Conservation (phyloP, 2,888 invertebrate genomes). For the Drosophila kambysellisi region DNA sequence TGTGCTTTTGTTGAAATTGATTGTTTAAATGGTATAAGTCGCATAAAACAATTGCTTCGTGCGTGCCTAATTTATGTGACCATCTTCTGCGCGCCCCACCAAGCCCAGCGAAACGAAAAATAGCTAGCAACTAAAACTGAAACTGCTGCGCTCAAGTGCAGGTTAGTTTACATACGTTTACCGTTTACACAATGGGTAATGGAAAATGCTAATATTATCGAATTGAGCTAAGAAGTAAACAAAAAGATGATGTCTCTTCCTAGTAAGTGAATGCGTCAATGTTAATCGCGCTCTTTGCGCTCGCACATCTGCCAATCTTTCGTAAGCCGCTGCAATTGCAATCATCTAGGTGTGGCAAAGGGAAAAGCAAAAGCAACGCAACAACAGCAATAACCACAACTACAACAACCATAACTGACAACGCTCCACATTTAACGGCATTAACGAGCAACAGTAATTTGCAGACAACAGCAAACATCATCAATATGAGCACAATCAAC, state of each 20-base stretch:
- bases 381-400: slow-evolving; percentile 9
- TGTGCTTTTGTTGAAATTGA: slow-evolving; percentile 47
- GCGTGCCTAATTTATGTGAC: slow-evolving; percentile 44
- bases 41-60: slow-evolving; percentile 38
- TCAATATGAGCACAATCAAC: slow-evolving; percentile 60
- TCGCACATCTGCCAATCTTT: slow-evolving; percentile 74
- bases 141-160: slow-evolving; percentile 63
- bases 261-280: slow-evolving; percentile 75
- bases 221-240: slow-evolving; percentile 41
- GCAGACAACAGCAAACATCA: slow-evolving; percentile 40
- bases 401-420: slow-evolving; percentile 28
- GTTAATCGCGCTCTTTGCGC: slow-evolving; percentile 80
- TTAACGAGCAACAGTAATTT: slow-evolving; percentile 50
- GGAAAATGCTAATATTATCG: slow-evolving; percentile 28
- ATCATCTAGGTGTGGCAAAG: slow-evolving; percentile 77
- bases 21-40: slow-evolving; percentile 59
- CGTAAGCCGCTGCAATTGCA: slow-evolving; percentile 58
- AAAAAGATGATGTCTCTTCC: slow-evolving; percentile 38
- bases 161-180: slow-evolving; percentile 62
- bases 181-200: slow-evolving; percentile 40
- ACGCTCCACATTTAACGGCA: slow-evolving; percentile 44
- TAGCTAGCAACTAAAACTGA: slow-evolving; percentile 28
- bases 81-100: slow-evolving; percentile 24
- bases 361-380: slow-evolving; percentile 35
- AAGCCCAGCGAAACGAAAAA: slow-evolving; percentile 10